Evolutionary conservation across 1,140 invertebrate genomes (phyloP).

Genomic region (Sipha flava): DNA sequence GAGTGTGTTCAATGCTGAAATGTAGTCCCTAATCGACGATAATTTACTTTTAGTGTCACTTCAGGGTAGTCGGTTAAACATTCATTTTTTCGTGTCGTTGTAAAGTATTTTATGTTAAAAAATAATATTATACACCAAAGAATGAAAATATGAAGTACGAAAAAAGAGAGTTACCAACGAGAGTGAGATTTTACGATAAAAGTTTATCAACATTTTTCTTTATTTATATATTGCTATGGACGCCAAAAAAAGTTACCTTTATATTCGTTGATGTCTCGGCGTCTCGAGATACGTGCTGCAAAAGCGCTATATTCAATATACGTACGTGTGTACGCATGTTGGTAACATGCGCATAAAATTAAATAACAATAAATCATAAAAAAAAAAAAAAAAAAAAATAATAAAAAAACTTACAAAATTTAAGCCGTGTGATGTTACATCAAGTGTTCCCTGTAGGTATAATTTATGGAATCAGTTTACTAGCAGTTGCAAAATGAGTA

Average conservation of each 20-base stretch:
- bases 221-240: conserved; percentile 1
- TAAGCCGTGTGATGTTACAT: background rate
- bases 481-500: background rate
- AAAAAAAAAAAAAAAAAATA: background rate
- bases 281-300: too few species aligned
- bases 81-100: conserved; percentile 2
- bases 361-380: conserved; percentile 15
- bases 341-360: background rate
- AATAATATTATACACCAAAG: background rate
- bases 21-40: conserved; percentile 2
- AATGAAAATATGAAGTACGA: background rate
- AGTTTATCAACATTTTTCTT: background rate
- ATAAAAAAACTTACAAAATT: background rate
- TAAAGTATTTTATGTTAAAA: background rate
- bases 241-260: background rate
- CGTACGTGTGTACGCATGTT: too few species aligned
- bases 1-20: background rate
- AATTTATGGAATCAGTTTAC: conserved; percentile 18
- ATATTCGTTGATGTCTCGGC: too few species aligned
- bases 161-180: background rate
- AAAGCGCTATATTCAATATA: too few species aligned
- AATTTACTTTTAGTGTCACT: conserved; percentile 8
- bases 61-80: background rate
- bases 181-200: conserved; percentile 16
- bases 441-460: conserved; percentile 2